Evolutionary conservation across 2,888 invertebrate species (phyloP).

Genomic region (Ophioninae sp.): DNA sequence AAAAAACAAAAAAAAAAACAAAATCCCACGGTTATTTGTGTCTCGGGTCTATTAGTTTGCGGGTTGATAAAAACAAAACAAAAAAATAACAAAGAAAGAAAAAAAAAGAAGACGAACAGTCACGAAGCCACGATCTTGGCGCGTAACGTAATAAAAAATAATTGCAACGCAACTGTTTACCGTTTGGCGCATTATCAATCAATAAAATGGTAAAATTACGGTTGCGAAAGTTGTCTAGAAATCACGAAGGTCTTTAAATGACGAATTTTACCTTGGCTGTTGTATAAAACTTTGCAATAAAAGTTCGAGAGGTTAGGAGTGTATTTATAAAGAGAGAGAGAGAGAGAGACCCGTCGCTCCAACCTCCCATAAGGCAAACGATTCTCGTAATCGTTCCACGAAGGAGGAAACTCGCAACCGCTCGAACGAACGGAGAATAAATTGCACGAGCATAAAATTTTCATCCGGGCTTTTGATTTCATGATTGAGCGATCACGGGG

Average conservation of each 20-base stretch:
- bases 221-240: conserved; percentile 42
- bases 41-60: conserved; percentile 11
- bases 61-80: too few relatives aligned
- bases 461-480: conserved; percentile 4
- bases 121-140: conserved; percentile 4
- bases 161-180: conserved; percentile 3
- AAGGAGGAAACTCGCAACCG: too few relatives aligned
- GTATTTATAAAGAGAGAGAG: too few relatives aligned
- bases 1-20: too few relatives aligned
- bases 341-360: conserved; percentile 21
- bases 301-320: conserved; percentile 1
- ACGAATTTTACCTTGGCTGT: conserved; percentile 4
- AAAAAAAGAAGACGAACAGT: conserved; percentile 8
- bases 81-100: conserved; percentile 18
- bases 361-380: conserved; percentile 43
- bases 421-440: background rate
- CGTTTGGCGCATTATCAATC: conserved; percentile 42
- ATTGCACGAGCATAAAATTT: conserved; percentile 7
- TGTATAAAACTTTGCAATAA: conserved; percentile 20
- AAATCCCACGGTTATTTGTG: too few relatives aligned
- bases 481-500: background rate
- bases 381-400: conserved; percentile 14
- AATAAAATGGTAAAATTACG: conserved; percentile 27
- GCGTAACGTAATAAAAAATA: conserved; percentile 15
- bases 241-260: conserved; percentile 10